phyloP scores from a whole-genome alignment of 2,797 vertebrate genomes.

The Sitta carolinensis region DNA sequence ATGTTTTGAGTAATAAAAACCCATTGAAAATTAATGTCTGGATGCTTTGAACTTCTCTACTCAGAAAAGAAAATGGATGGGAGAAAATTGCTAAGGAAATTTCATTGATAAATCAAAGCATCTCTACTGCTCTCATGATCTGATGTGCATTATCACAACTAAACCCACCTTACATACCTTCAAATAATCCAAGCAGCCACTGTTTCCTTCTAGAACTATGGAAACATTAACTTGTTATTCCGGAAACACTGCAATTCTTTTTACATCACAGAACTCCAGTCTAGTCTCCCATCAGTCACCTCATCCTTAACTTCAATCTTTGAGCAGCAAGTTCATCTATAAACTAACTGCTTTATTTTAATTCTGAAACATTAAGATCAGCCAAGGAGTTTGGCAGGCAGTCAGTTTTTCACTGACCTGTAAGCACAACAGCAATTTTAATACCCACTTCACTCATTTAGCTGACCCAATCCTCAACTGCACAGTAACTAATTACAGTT shows the following conservation, averaged over 20 bases:
- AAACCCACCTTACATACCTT: background rate
- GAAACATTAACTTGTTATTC: background rate
- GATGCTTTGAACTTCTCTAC: background rate
- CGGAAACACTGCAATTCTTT: background rate
- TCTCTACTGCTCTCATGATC: background rate
- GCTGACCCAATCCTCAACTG: slow-evolving; percentile 11
- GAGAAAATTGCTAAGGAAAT: background rate
- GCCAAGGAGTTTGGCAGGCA: slow-evolving; percentile 44
- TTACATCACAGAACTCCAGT: background rate
- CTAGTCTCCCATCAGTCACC: background rate
- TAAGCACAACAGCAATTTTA: slow-evolving; percentile 46
- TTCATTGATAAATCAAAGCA: background rate
- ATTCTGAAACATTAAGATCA: slow-evolving; percentile 4
- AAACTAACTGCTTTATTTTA: slow-evolving; percentile 22
- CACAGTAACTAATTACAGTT: slow-evolving; percentile 10
- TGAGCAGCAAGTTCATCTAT: background rate
- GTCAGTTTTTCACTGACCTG: slow-evolving; percentile 4
- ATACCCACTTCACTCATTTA: slow-evolving; percentile 29
- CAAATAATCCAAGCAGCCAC: background rate
- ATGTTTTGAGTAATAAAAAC: background rate
- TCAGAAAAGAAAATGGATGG: background rate
- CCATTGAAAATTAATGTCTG: background rate
- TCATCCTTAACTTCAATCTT: background rate
- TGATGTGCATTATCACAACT: background rate
- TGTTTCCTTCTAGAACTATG: background rate